phyloP scores from a whole-genome alignment of 2,888 invertebrate genomes.

The Lissocephala sabroskyi region DNA sequence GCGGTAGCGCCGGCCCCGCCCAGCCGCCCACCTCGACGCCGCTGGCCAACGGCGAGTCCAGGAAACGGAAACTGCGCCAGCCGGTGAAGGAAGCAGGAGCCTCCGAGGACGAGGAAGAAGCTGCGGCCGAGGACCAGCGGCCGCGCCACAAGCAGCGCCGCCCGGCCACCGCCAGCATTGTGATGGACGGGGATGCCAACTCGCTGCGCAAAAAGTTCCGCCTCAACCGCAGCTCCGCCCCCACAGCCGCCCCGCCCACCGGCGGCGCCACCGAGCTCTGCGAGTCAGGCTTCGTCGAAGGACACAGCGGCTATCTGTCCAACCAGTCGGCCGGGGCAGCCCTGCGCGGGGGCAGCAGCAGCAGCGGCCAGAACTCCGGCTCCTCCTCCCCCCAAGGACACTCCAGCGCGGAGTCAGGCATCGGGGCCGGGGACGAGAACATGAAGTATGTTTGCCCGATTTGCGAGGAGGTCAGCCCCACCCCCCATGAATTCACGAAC shows the following conservation, averaged over 20 bases:
- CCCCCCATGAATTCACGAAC: conserved; percentile 80
- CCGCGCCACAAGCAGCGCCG: conserved; percentile 63
- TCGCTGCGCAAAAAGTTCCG: conserved; percentile 72
- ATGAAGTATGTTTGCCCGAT: conserved; percentile 78
- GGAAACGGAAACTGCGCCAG: conserved; percentile 43
- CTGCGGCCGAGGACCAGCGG: conserved; percentile 30
- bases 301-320: conserved; percentile 50
- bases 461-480: conserved; percentile 77
- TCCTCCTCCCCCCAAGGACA: conserved; percentile 62
- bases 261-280: conserved; percentile 34
- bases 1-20: conserved; percentile 37
- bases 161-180: conserved; percentile 25
- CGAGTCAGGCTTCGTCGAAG: conserved; percentile 71
- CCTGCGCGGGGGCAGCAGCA: conserved; percentile 32
- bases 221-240: conserved; percentile 59
- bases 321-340: conserved; percentile 32
- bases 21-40: conserved; percentile 66
- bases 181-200: conserved; percentile 34
- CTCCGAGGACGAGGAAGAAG: conserved; percentile 52
- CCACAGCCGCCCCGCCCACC: too few relatives aligned
- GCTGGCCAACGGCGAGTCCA: conserved; percentile 26
- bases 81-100: conserved; percentile 10
- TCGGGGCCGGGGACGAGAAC: conserved; percentile 68
- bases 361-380: conserved; percentile 56
- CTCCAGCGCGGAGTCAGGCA: conserved; percentile 53